A percentile compares a stretch with the other conserved stretches of the same genome.
These are phyloP conservation scores for Malthinus seriepunctatus DNA, from an alignment of 2,888 invertebrate genomes.

Conservation along the genomic window DNA sequence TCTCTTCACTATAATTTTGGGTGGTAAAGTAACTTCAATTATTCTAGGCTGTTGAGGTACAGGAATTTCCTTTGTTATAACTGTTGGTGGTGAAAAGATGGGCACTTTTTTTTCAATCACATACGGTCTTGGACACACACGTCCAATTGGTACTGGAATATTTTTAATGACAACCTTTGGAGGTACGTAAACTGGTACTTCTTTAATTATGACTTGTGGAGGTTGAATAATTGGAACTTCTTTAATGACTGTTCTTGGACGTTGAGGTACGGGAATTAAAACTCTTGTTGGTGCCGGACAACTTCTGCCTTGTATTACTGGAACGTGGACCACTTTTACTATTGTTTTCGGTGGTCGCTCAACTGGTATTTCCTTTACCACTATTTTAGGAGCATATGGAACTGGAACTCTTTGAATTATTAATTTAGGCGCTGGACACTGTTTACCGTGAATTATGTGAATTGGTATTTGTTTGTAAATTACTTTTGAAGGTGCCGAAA, in stretches of 20 bases:
- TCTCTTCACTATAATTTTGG: constrained; percentile 9
- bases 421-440: constrained; percentile 9
- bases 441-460: neutral
- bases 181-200: constrained; percentile 12
- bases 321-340: neutral
- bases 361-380: neutral
- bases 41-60: constrained; percentile 11
- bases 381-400: neutral
- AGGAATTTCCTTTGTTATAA: constrained; percentile 10
- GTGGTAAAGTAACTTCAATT: constrained; percentile 1
- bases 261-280: constrained; percentile 10
- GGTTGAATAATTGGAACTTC: constrained; percentile 3
- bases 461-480: constrained; percentile 9
- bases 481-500: constrained; percentile 3
- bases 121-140: constrained; percentile 2
- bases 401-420: neutral
- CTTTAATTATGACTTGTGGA: neutral
- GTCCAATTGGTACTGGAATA: neutral
- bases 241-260: neutral
- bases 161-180: no score
- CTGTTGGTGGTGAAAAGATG: constrained; percentile 9
- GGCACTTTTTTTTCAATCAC: constrained; percentile 8
- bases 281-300: constrained; percentile 9
- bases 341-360: neutral
- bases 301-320: neutral